These are phyloP conservation scores for Tonatia bakeri DNA, from an alignment of 2,113 vertebrate genomes.

Conservation along the genomic window DNA sequence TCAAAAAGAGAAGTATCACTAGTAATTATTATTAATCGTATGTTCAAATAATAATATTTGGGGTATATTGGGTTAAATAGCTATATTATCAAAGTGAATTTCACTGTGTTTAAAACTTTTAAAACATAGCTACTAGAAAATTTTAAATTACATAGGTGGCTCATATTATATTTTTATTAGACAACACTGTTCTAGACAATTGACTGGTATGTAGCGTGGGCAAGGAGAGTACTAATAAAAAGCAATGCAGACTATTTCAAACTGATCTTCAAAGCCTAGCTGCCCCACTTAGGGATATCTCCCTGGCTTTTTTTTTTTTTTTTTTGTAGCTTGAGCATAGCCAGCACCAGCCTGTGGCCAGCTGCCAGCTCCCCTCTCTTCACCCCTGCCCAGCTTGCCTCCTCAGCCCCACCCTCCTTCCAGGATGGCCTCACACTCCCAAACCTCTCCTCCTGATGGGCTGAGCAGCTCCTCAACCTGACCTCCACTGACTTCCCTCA, in stretches of 20 bases:
- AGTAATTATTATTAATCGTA: neutral
- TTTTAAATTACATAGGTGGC: neutral
- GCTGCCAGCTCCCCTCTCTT: neutral
- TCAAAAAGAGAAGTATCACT: neutral
- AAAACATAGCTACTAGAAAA: neutral
- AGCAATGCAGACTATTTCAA: neutral
- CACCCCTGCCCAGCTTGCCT: neutral
- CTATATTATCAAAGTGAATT: neutral
- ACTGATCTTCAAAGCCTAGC: neutral
- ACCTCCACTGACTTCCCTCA: neutral
- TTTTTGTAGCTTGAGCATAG: neutral
- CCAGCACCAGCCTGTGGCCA: neutral
- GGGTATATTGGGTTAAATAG: neutral
- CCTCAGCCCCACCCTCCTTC: neutral
- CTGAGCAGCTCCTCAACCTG: neutral
- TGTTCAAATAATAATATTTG: neutral
- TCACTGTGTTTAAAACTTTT: neutral
- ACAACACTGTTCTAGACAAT: neutral
- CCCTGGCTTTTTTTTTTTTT: neutral
- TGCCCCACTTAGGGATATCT: neutral
- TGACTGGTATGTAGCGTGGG: rapidly evolving
- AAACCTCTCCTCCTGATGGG: neutral
- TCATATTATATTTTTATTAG: neutral
- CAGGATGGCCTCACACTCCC: neutral
- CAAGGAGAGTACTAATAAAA: neutral